These are phyloP conservation scores for Sphenodon punctatus DNA, from an alignment of 2,797 vertebrate species.

Conservation along the genomic window DNA sequence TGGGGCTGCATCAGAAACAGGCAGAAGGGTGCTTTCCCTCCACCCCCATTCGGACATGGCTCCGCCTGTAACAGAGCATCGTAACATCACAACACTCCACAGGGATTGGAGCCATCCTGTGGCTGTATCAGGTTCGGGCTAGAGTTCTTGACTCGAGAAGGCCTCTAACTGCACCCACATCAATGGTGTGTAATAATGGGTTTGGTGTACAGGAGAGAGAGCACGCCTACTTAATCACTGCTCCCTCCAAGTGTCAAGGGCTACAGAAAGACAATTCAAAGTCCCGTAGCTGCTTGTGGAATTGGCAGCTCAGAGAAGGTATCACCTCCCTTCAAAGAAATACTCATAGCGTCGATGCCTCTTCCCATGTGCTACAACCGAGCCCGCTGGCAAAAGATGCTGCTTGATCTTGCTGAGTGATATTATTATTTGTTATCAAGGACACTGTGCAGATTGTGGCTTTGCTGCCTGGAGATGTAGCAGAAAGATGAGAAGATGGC, in stretches of 20 bases:
- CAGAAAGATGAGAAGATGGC: conserved; percentile 40
- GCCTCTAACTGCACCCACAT: too few species aligned
- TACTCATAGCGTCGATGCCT: neutral
- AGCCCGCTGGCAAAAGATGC: conserved; percentile 14
- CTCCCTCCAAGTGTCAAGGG: neutral
- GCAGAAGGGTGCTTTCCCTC: too few species aligned
- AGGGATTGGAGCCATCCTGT: too few species aligned
- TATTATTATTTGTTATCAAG: conserved; percentile 53
- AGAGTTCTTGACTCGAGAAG: too few species aligned
- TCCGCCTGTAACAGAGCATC: too few species aligned
- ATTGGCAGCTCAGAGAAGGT: conserved; percentile 5
- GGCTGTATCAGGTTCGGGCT: too few species aligned
- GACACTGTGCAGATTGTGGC: conserved; percentile 9
- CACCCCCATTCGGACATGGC: too few species aligned
- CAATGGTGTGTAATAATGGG: too few species aligned
- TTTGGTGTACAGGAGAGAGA: too few species aligned
- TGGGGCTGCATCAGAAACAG: too few species aligned
- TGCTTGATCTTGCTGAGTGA: conserved; percentile 53
- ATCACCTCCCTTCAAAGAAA: conserved; percentile 26
- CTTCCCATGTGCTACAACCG: neutral
- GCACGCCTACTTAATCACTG: neutral
- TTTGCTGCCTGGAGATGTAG: conserved; percentile 35
- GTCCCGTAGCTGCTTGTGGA: conserved; percentile 1
- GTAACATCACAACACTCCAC: too few species aligned
- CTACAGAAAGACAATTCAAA: conserved; percentile 15